Percentiles rank a stretch among this genome's conserved stretches.
These are phyloP conservation scores for Crossocerus cetratus DNA, from an alignment of 2,888 invertebrate genomes.

Conservation along the genomic window DNA sequence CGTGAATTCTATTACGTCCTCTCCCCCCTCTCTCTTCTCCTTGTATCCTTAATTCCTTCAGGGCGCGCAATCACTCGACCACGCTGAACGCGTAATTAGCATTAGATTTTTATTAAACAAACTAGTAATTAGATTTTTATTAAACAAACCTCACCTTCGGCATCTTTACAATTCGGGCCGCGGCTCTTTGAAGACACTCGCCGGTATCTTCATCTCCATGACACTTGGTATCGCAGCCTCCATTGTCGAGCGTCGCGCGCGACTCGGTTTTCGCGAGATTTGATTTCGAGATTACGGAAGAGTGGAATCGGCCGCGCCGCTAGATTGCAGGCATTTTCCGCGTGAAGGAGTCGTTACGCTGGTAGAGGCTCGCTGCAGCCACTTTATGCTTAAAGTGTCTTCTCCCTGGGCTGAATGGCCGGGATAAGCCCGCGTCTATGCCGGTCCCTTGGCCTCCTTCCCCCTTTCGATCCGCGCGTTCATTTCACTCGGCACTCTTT, in stretches of 20 bases:
- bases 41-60: neutral
- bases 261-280: conserved; percentile 48
- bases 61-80: neutral
- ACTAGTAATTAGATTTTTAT: neutral
- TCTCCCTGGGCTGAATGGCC: conserved; percentile 34
- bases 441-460: no score
- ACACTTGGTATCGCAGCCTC: neutral
- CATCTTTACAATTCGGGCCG: neutral
- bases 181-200: neutral
- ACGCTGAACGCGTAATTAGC: no score
- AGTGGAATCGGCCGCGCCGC: conserved; percentile 45
- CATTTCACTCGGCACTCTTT: no score
- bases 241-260: neutral
- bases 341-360: conserved; percentile 57
- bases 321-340: conserved; percentile 59
- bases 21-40: neutral
- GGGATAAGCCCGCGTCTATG: conserved; percentile 9
- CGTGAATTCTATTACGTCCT: neutral
- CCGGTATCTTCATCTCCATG: neutral
- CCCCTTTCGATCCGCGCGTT: no score
- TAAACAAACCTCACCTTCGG: neutral
- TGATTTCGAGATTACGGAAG: conserved; percentile 56
- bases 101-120: neutral
- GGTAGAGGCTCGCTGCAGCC: conserved; percentile 52
- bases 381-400: conserved; percentile 59